Evolutionary conservation across 2,888 invertebrate species (phyloP).

Genomic region (Cerastoderma edule): DNA sequence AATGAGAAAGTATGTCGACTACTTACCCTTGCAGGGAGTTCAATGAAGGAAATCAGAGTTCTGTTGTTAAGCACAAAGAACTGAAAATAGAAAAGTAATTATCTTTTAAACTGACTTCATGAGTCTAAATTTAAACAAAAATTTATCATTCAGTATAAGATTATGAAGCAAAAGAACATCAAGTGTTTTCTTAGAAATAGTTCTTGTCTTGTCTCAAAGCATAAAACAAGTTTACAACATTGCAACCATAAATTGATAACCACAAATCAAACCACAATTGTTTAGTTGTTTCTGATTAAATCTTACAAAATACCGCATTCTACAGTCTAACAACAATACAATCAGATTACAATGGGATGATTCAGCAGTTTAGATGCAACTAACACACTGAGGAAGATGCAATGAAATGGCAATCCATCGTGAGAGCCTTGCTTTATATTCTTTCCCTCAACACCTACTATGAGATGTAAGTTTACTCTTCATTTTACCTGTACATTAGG

Average conservation of each 20-base stretch:
- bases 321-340: too few species aligned
- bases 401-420: background rate
- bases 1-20: too few species aligned
- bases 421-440: background rate
- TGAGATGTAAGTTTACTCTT: too few species aligned
- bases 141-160: constrained; percentile 3
- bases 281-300: background rate
- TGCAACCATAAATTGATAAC: background rate
- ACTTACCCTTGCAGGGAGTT: constrained; percentile 90
- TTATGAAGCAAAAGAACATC: too few species aligned
- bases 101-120: constrained; percentile 8
- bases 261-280: background rate
- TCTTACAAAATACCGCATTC: too few species aligned
- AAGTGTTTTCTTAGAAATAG: too few species aligned
- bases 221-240: background rate
- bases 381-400: too few species aligned
- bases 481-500: constrained; percentile 89
- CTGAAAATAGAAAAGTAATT: constrained; percentile 85
- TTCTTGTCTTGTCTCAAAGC: too few species aligned
- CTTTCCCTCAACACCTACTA: background rate
- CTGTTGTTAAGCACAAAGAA: constrained; percentile 92
- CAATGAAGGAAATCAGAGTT: constrained; percentile 93
- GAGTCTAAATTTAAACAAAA: background rate
- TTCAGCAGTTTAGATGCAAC: background rate
- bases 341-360: background rate